Conservation (phyloP, 2,888 invertebrate species). For the Pachliopta kotzebuea region DNA sequence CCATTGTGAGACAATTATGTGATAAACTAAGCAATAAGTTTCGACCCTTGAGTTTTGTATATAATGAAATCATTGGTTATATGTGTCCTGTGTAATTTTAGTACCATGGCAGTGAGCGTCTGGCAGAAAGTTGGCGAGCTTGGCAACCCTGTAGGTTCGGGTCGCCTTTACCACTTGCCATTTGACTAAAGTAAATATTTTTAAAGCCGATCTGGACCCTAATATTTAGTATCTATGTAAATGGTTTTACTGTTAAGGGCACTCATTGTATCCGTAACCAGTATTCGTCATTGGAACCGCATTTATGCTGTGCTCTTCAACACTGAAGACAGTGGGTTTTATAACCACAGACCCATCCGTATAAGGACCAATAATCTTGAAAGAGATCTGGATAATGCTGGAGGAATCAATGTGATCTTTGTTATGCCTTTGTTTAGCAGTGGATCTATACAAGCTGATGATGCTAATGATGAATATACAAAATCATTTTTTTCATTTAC, state of each 20-base stretch:
- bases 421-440: too few relatives aligned
- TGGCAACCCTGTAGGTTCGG: conserved; percentile 26
- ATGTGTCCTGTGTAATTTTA: conserved; percentile 3
- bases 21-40: conserved; percentile 29
- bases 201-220: neutral
- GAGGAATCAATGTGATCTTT: too few relatives aligned
- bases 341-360: too few relatives aligned
- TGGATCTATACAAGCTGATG: too few relatives aligned
- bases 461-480: too few relatives aligned
- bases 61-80: conserved; percentile 22
- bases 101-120: neutral
- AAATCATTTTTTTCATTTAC: too few relatives aligned
- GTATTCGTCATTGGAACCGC: neutral
- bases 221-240: neutral
- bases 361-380: too few relatives aligned
- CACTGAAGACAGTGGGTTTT: neutral
- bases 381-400: too few relatives aligned
- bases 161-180: conserved; percentile 25
- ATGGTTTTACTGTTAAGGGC: neutral
- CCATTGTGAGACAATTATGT: conserved; percentile 18
- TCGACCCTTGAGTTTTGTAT: conserved; percentile 24
- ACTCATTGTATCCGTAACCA: neutral
- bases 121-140: neutral
- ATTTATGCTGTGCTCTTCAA: neutral
- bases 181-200: neutral